Evolutionary conservation across 2,113 vertebrate species (phyloP).

Genomic region (Engraulis encrasicolus): DNA sequence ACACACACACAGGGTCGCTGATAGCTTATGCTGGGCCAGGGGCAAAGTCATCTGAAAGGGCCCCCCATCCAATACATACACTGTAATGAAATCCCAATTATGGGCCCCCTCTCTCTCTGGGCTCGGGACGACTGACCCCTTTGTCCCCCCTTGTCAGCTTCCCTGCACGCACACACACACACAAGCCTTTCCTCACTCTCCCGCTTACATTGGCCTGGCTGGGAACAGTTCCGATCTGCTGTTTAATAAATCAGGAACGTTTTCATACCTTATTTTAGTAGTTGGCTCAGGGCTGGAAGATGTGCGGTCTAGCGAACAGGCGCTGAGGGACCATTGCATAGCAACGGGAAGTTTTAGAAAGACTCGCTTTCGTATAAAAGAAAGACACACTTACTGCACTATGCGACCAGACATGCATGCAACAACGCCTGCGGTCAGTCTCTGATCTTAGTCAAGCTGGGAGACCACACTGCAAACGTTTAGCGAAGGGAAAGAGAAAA

Average conservation of each 20-base stretch:
- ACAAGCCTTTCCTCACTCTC: not conserved
- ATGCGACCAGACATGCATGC: conserved; percentile 9
- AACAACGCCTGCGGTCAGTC: not conserved
- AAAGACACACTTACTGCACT: too few species aligned
- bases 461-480: not conserved
- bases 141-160: too few species aligned
- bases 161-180: too few species aligned
- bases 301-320: not conserved
- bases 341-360: too few species aligned
- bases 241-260: not conserved
- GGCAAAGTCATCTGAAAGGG: too few species aligned
- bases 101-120: too few species aligned
- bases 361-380: too few species aligned
- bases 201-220: not conserved
- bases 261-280: not conserved
- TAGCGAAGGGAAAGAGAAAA: not conserved
- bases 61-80: too few species aligned
- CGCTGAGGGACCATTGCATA: not conserved
- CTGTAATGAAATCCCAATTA: too few species aligned
- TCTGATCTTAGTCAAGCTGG: not conserved
- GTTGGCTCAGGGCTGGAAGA: not conserved
- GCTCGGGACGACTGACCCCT: too few species aligned
- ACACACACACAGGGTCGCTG: too few species aligned
- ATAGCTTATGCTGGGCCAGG: too few species aligned
- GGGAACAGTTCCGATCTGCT: not conserved